Evolutionary conservation across 2,888 invertebrate species (phyloP).

Genomic region (Chorisops tibialis): DNA sequence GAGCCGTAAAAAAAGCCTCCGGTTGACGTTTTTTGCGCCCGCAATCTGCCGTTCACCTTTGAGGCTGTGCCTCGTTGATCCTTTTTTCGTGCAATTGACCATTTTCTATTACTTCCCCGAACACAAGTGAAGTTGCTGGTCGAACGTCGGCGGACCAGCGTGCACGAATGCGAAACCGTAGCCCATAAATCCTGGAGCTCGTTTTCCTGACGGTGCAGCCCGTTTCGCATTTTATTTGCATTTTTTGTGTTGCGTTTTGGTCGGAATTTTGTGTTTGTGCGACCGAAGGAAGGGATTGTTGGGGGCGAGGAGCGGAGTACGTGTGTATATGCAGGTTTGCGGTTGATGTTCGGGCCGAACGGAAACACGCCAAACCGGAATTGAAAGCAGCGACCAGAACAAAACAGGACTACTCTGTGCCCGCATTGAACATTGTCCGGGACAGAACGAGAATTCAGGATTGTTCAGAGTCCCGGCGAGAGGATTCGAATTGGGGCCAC

Average conservation of each 20-base stretch:
- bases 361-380: slow-evolving; percentile 24
- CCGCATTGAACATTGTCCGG: neutral
- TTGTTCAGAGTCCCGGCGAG: neutral
- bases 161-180: neutral
- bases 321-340: slow-evolving; percentile 5
- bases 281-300: no score
- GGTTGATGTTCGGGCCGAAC: slow-evolving; percentile 17
- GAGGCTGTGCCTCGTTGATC: neutral
- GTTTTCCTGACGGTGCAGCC: neutral
- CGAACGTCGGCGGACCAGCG: neutral
- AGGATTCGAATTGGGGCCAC: neutral
- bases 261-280: slow-evolving; percentile 4
- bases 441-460: neutral
- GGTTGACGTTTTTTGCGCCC: neutral
- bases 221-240: slow-evolving; percentile 15
- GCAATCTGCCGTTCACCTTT: slow-evolving; percentile 7
- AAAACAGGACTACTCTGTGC: slow-evolving; percentile 11
- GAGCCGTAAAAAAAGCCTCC: no score
- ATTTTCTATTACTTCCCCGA: slow-evolving; percentile 4
- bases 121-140: neutral
- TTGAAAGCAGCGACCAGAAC: slow-evolving; percentile 24
- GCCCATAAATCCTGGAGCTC: slow-evolving; percentile 11
- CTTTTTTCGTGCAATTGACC: neutral
- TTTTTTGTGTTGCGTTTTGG: slow-evolving; percentile 6
- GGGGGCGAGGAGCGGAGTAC: neutral